Evolutionary conservation across 2,113 vertebrate genomes (phyloP), one percentile per base, ranked within the genome.

Genomic region (Myodes glareolus): DNA sequence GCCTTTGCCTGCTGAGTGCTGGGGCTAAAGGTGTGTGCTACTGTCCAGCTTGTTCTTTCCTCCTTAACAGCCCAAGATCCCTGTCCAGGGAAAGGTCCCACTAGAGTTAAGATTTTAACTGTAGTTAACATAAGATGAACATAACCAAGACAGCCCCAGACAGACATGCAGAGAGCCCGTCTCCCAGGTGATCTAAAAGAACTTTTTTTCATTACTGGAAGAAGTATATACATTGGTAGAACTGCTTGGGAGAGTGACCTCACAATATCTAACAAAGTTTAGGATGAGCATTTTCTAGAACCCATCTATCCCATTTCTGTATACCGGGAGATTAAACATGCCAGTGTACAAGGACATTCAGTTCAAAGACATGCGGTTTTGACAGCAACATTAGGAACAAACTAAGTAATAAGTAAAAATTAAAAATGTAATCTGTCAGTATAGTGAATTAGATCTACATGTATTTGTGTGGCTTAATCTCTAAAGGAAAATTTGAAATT

Each of bases 401-500:
- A 31, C 29, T 52, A 52, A 17, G 47, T 76, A 45, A 73, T 39
- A 50, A 86, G 58, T 27, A 50, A 86, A 82, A 75, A 16, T 36
- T 5, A 63, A 86, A 55, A 39, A 90, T 90, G 23, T 80, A 81
- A 61, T 70, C 13, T 52, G 36, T 55, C 72, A n/a, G 31, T 75
- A 90, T 19, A 76, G 70, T 94, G 42, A 87, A 70, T 50, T 63
- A 90, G 23, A 76, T 23, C 55, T 81, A 8, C 31, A 21, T 55
- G 39, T 84, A 47, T 91, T n/a, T 92, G 58, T 6, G 7, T 70
- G 47, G 58, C 50, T 90, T 33, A 68, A 29, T 90, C 45, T 75
- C 23, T 70, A 45, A 82, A 82, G 75, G 39, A 90, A 89, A 92
- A 90, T 78, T 88, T 73, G 93, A 23, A 84, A 85, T 92, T 52